A percentile compares a stretch with the other conserved stretches of the same genome.
Evolutionary conservation across 2,797 vertebrate genomes (phyloP).

Genomic region (Eurystomus glaucurus): DNA sequence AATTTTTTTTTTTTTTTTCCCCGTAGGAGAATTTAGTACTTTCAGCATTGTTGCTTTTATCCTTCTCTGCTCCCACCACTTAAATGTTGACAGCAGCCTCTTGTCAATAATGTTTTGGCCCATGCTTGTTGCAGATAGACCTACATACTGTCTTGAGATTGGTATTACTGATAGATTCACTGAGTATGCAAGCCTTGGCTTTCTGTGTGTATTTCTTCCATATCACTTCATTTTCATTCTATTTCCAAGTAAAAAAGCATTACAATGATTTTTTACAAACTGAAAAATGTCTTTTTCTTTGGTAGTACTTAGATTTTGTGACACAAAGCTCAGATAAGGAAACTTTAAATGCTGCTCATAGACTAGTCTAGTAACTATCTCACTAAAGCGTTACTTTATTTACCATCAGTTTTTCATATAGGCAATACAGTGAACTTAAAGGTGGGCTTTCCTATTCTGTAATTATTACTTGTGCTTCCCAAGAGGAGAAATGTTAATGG

Average conservation of each 20-base stretch:
- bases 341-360: neutral
- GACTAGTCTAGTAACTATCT: neutral
- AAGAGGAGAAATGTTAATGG: neutral
- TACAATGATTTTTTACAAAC: neutral
- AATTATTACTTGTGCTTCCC: neutral
- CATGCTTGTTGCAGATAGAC: neutral
- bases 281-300: neutral
- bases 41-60: rapidly evolving
- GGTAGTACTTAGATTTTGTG: neutral
- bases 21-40: neutral
- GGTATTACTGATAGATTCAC: neutral
- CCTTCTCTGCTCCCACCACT: neutral
- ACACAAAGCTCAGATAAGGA: neutral
- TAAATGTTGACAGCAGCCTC: neutral
- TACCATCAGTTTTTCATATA: neutral
- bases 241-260: neutral
- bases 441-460: neutral
- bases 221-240: neutral
- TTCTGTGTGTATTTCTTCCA: neutral
- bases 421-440: neutral
- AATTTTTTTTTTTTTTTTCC: neutral
- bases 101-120: rapidly evolving
- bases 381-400: neutral
- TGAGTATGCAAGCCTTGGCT: neutral
- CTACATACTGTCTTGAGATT: neutral